These are phyloP conservation scores for Cettia cetti DNA, from an alignment of 2,113 vertebrate species.

Conservation along the genomic window DNA sequence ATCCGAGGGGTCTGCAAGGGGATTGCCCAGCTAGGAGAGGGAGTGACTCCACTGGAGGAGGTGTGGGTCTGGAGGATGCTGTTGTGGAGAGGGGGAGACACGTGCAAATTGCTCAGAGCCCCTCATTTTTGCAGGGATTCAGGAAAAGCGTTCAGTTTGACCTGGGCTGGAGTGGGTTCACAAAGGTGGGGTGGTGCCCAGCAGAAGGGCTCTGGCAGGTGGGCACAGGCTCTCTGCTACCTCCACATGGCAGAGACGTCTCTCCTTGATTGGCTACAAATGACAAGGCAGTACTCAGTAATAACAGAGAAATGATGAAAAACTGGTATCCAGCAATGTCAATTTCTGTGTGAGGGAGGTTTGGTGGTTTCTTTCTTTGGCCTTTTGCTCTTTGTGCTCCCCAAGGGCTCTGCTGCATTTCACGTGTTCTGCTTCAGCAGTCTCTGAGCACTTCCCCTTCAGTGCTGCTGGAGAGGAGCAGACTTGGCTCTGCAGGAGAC, in stretches of 20 bases:
- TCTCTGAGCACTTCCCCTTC: neutral
- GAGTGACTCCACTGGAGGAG: accelerated
- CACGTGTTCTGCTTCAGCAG: neutral
- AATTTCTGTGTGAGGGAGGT: neutral
- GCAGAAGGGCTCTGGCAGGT: neutral
- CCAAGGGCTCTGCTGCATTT: neutral
- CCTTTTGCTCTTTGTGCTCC: neutral
- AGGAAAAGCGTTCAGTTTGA: neutral
- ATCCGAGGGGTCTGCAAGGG: neutral
- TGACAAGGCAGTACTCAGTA: neutral
- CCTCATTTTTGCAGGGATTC: neutral
- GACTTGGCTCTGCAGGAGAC: neutral
- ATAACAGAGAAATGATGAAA: neutral
- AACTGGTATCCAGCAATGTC: neutral
- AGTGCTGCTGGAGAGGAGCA: neutral
- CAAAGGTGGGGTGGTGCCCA: neutral
- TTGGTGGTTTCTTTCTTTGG: neutral
- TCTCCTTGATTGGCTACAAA: neutral
- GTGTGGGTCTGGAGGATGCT: accelerated
- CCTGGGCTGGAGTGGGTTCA: neutral
- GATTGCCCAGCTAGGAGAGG: neutral
- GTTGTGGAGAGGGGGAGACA: neutral
- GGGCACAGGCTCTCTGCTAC: neutral
- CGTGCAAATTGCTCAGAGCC: neutral
- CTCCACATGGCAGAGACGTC: accelerated